Percentiles rank a stretch among this genome's conserved stretches.
Conservation (phyloP, 2,888 invertebrate species). For the Folsomia candida region DNA sequence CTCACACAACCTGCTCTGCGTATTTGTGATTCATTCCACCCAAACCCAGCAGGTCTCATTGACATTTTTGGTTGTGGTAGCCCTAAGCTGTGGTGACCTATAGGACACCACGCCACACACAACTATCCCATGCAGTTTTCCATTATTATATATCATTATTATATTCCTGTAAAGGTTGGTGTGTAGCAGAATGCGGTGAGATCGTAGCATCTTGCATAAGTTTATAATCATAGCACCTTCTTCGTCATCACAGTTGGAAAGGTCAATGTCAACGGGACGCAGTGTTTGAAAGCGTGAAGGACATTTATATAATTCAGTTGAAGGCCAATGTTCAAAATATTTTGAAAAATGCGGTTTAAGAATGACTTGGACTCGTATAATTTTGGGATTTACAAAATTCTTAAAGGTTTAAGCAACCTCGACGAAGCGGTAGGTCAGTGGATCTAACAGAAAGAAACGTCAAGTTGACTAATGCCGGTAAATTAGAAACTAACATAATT, state of each 20-base stretch:
- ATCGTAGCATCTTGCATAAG: background rate
- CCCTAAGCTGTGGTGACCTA: background rate
- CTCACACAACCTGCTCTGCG: background rate
- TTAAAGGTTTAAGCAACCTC: background rate
- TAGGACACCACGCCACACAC: background rate
- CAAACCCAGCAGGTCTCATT: background rate
- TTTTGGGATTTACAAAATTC: background rate
- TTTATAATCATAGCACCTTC: background rate
- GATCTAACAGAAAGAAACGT: too few species aligned
- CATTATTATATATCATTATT: background rate
- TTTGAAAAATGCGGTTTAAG: background rate
- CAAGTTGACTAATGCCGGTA: too few species aligned
- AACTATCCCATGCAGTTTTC: background rate
- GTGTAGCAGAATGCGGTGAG: background rate
- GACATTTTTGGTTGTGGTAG: background rate
- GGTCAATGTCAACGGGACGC: constrained; percentile 1
- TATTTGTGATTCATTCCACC: background rate
- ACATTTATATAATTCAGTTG: background rate
- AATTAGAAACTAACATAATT: background rate
- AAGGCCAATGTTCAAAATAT: background rate
- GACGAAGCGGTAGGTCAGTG: background rate
- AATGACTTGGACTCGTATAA: too few species aligned
- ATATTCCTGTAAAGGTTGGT: background rate
- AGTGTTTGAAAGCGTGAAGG: background rate
- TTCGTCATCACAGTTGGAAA: background rate